Evolutionary conservation across 2,888 invertebrate genomes (phyloP), one percentile per base, ranked within the genome.

Genomic region (Aradus depressus): DNA sequence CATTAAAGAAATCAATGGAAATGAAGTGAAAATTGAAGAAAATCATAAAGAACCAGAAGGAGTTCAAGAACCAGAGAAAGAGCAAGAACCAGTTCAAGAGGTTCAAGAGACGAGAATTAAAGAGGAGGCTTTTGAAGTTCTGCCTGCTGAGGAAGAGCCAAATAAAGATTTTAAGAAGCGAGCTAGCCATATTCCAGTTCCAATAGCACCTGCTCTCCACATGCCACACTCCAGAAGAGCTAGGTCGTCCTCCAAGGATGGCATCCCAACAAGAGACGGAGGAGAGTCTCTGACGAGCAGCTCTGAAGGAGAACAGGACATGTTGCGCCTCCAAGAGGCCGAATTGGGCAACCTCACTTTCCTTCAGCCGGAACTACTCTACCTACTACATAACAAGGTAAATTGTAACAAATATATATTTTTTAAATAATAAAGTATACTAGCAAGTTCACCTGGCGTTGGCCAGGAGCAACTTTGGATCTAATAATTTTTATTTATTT

Each of bases 331-430:
- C 21, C 31, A 47, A 21, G 50, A 81, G 61, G 77, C 77, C 28
- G 64, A 79, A 32, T 75, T 72, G 5, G 67, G 80, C 23, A 74
- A 83, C 12, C 76, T 78, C 48, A 42, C 48, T 42, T 55, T 57
- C 35, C 53, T 55, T 14, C 55, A 51, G 43, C 70, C 71, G 52
- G 73, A 76, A 52, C 73, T 79, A 4, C 65, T 79, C 18, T 72
- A 76, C 58, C 79, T 83, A 62, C 70, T 84, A 41, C 79, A 80
- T 60, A 81, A 80, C 41, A 53, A 56, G 56, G 55, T 56, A 25
- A 34, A 12, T 8, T 6, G 6, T 5, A 41, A 41, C 16, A 18
- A 6, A 6, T 10, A 10, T 5, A 35, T 5, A 6, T 35, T 35
- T 16, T 35, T 18, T 10, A 35, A 35, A 10, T 18, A 35, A 28